Base-by-base conservation (phyloP, 2,888 invertebrate genomes). In the Tachystola acroxantha region DNA sequence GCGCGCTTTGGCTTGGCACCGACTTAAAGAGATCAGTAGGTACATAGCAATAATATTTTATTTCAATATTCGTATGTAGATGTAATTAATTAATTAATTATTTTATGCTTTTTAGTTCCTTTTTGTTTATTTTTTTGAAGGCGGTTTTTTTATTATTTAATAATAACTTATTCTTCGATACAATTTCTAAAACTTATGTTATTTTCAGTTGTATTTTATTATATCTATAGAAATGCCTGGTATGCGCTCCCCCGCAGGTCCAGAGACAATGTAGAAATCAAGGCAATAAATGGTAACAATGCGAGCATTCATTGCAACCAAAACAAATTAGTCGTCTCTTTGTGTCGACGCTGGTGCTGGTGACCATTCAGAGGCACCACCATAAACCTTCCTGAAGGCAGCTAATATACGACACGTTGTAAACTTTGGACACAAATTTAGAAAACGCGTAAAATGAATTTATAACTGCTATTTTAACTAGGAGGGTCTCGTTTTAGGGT, bases 261-360 rank as follows among this genome's bases (percentile, higher is more conserved):
- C 46, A 19, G 48, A 54, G 64, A 64, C 57, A 61, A 43, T 39
- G 40, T 28, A 37, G n/a, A 40, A 55, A 73, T 75, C 64, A 64
- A 66, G 62, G 66, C 67, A 75, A 78, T 74, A 72, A 69, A 74
- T 31, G 28, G 32, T 60, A 62, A 79, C 75, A 81, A 77, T 57
- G 43, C 40, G 31, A 60, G 68, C 69, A 75, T 76, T 62, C 59
- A 59, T 63, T 61, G 57, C 62, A 79, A 85, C 84, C 85, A 85
- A 85, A 84, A 85, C 85, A 85, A 81, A 85, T 85, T 85, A 82
- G 64, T 59, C 45, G 39, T 47, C 48, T 66, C 67, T 68, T 63
- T 46, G 37, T 50, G 48, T n/a, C 57, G 24, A 24, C 24, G 24
- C n/a, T 24, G 24, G 24, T n/a, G n/a, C n/a, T n/a, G 45, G 45